Evolutionary conservation across 1,140 invertebrate species (phyloP).

Genomic region (Nasonia giraulti): DNA sequence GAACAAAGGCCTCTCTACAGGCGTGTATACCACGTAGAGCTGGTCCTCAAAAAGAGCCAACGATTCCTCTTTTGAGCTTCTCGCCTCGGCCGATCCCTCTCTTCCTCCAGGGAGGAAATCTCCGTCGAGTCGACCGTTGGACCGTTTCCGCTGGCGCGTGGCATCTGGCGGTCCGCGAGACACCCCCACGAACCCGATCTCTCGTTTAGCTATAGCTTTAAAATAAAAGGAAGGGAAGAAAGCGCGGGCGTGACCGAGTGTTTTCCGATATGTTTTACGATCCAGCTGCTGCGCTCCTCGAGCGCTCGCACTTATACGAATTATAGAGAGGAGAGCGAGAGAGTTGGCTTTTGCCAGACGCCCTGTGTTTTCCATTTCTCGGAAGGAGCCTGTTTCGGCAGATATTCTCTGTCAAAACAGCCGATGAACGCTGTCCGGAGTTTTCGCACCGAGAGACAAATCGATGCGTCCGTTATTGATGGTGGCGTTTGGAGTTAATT

Average conservation of each 20-base stretch:
- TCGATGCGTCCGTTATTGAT: background rate
- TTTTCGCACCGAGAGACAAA: conserved; percentile 1
- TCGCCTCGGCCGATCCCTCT: background rate
- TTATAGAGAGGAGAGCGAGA: background rate
- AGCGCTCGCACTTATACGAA: background rate
- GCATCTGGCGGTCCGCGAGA: conserved; percentile 16
- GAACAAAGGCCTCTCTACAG: background rate
- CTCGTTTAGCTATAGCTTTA: background rate
- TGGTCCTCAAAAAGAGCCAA: background rate
- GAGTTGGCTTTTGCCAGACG: background rate
- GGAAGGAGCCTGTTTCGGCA: background rate
- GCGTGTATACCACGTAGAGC: background rate
- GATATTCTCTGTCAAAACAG: conserved; percentile 7
- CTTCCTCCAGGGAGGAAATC: background rate
- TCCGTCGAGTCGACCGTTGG: conserved; percentile 24
- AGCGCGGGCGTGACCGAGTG: conserved; percentile 26
- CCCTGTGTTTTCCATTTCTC: background rate
- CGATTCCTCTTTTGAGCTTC: background rate
- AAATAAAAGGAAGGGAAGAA: conserved; percentile 17
- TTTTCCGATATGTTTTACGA: conserved; percentile 42
- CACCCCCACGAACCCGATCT: conserved; percentile 16
- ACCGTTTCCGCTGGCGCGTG: conserved; percentile 13
- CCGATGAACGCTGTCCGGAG: background rate
- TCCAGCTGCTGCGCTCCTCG: conserved; percentile 39
- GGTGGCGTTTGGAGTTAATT: background rate